Base-by-base conservation (phyloP, 2,113 vertebrate species). In the Tylochromis polylepis region DNA sequence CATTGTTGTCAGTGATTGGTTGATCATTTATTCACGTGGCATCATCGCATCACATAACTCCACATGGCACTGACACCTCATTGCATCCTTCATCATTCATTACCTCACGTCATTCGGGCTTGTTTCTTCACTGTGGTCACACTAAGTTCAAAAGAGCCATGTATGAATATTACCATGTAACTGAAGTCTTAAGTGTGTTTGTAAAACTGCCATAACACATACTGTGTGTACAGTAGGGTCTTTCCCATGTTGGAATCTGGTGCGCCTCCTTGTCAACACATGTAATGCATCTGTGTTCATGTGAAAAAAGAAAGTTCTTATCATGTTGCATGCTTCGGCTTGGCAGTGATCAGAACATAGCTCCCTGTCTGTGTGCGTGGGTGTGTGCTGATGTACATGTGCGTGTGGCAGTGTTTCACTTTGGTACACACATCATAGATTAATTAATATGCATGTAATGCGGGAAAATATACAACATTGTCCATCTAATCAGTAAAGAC, bases 201-300 rank as follows among this genome's bases (percentile, higher is more conserved):
- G 87, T 92, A 89, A 84, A 88, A 84, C 49, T 85, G 59, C 87
- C 92, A 95, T 94, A 88, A 91, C 89, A 89, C 92, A 92, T 94
- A 83, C 59, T 93, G 89, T 90, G 87, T 94, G 90, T 86, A 90
- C 87, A 82, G 83, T 85, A 88, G 90, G 85, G 85, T 92, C 80
- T 91, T 81, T 85, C 65, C 85, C 87, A 87, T 90, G 91, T 82
- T 90, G 89, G 86, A 90, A 89, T 90, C 55, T 85, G 89, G 92
- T 88, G 89, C 89, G 86, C 90, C 85, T 91, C 67, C 87, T 88
- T 91, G 92, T 95, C 65, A 85, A 93, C 92, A 95, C 94, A 94
- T 93, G 92, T 93, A 86, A 93, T 95, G 92, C 95, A 96, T 95
- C 84, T 89, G 94, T 96, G 93, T 95, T 95, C 93, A 94, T 94